A percentile compares a stretch with the other conserved stretches of the same genome.
Evolutionary conservation across 2,797 vertebrate species (phyloP).

Genomic region (Nannoperca australis): DNA sequence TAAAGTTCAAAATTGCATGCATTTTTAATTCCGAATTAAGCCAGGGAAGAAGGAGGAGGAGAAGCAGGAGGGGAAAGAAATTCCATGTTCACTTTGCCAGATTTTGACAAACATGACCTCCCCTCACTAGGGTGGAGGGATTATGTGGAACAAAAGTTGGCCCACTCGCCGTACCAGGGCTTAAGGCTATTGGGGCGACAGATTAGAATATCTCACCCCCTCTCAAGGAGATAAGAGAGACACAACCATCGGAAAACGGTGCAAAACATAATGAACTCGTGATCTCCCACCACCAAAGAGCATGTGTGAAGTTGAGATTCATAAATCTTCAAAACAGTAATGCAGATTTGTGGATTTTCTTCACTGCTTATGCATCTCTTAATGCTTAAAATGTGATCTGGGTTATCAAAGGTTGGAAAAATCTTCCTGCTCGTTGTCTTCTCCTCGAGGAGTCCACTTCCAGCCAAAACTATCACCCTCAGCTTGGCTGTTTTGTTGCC

Average conservation of each 20-base stretch:
- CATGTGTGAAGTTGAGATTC: slow-evolving; percentile 63
- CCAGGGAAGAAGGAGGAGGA: slow-evolving; percentile 45
- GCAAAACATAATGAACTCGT: slow-evolving; percentile 75
- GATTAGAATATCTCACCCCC: slow-evolving; percentile 84
- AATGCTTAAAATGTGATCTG: slow-evolving; percentile 60
- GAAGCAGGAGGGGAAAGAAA: slow-evolving; percentile 24
- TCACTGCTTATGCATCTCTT: slow-evolving; percentile 31
- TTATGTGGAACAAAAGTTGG: slow-evolving; percentile 85
- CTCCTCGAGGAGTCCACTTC: slow-evolving; percentile 57
- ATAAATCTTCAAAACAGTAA: slow-evolving; percentile 72
- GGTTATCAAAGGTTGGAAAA: slow-evolving; percentile 83
- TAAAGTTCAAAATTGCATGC: slow-evolving; percentile 80
- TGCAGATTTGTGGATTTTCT: slow-evolving; percentile 61
- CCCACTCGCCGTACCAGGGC: slow-evolving; percentile 74
- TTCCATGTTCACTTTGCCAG: slow-evolving; percentile 69
- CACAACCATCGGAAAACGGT: slow-evolving; percentile 66
- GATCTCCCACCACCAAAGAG: slow-evolving; percentile 63
- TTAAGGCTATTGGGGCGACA: slow-evolving; percentile 82
- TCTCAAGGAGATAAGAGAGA: slow-evolving; percentile 77
- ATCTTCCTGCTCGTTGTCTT: slow-evolving; percentile 88
- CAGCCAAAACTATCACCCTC: not conserved
- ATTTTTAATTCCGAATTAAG: slow-evolving; percentile 87
- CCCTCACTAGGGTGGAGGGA: slow-evolving; percentile 78
- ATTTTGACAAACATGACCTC: slow-evolving; percentile 87
- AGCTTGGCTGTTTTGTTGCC: slow-evolving; percentile 39